phyloP scores from a whole-genome alignment of 2,888 invertebrate species.

The Drosophila paramelanica region DNA sequence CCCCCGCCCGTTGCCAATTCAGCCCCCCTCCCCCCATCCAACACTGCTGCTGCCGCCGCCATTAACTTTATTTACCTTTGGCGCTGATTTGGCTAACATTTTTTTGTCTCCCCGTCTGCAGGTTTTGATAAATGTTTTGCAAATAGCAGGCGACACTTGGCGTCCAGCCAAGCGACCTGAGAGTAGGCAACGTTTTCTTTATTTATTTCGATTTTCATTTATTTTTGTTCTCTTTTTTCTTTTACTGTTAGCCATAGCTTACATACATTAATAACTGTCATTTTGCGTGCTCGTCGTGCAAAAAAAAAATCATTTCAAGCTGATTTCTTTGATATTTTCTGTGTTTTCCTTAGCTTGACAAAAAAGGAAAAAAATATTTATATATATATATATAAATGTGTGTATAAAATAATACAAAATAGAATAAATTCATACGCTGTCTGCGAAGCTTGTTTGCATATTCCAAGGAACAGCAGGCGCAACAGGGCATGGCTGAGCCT shows the following conservation, averaged over 20 bases:
- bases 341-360: constrained; percentile 17
- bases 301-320: constrained; percentile 23
- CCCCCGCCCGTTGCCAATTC: neutral
- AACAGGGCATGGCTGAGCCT: constrained; percentile 26
- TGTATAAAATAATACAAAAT: neutral
- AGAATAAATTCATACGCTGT: constrained; percentile 34
- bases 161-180: constrained; percentile 60
- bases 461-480: constrained; percentile 24
- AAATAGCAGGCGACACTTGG: constrained; percentile 74
- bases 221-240: constrained; percentile 14
- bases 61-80: constrained; percentile 67
- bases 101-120: constrained; percentile 36
- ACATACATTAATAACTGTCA: constrained; percentile 75
- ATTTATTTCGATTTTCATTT: constrained; percentile 20
- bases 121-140: constrained; percentile 71
- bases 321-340: constrained; percentile 51
- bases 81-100: constrained; percentile 62
- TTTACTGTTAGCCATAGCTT: constrained; percentile 5
- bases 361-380: constrained; percentile 1
- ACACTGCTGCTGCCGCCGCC: constrained; percentile 23
- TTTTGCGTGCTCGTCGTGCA: constrained; percentile 33
- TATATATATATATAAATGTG: neutral
- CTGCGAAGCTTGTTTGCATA: constrained; percentile 38
- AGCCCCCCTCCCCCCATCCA: neutral
- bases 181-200: constrained; percentile 57